Conservation (phyloP, 2,888 invertebrate genomes). For the Philhelius pedissequus region DNA sequence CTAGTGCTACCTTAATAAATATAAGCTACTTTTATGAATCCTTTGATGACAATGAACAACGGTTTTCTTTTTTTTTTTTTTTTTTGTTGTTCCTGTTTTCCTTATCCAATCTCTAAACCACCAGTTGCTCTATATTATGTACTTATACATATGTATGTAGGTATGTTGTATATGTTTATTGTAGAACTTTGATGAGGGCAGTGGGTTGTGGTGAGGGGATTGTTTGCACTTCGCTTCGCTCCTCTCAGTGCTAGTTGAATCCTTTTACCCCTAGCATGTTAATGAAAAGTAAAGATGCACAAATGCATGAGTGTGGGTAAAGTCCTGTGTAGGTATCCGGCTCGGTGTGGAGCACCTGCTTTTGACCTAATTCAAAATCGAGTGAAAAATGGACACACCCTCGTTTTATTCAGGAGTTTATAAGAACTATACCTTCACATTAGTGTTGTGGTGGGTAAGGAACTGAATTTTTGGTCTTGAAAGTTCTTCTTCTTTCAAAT, state of each 20-base stretch:
- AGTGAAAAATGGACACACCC: conserved; percentile 57
- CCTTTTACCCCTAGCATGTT: conserved; percentile 38
- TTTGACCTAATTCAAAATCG: conserved; percentile 56
- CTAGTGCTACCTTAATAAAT: conserved; percentile 31
- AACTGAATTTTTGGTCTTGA: background rate
- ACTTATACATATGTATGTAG: background rate
- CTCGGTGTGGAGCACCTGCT: conserved; percentile 42
- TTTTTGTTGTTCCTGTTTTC: background rate
- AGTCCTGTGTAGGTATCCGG: conserved; percentile 3
- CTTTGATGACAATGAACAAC: conserved; percentile 59
- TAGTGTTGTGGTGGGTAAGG: background rate
- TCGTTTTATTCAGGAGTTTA: conserved; percentile 18
- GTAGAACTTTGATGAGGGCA: background rate
- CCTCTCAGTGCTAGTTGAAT: background rate
- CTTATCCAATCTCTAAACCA: conserved; percentile 38
- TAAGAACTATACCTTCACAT: background rate
- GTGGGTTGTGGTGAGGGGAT: background rate
- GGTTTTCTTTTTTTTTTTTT: background rate
- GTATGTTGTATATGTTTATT: background rate
- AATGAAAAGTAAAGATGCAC: conserved; percentile 65
- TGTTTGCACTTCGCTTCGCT: conserved; percentile 25
- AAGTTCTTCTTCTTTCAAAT: background rate
- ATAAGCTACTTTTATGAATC: conserved; percentile 58
- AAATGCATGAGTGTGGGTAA: conserved; percentile 24
- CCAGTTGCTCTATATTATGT: conserved; percentile 42